phyloP scores from a whole-genome alignment of 2,797 vertebrate genomes.

The Pseudopleuronectes americanus region DNA sequence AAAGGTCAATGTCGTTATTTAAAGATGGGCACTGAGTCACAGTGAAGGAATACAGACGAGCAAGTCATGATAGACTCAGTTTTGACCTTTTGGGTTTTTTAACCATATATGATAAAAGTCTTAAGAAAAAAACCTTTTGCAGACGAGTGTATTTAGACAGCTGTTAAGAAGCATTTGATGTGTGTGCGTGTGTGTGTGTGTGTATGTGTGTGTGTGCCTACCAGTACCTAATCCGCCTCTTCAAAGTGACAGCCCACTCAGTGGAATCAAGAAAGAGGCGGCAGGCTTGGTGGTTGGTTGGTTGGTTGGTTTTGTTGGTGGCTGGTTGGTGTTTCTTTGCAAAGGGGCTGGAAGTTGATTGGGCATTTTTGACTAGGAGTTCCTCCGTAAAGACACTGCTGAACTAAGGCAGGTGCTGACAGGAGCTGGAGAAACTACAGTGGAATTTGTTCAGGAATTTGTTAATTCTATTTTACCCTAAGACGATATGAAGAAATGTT shows the following conservation, averaged over 20 bases:
- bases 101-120: conserved; percentile 19
- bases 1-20: conserved; percentile 58
- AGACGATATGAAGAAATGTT: conserved; percentile 6
- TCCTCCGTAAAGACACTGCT: conserved; percentile 6
- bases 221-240: conserved; percentile 62
- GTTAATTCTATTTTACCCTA: not conserved
- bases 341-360: conserved; percentile 28
- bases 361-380: conserved; percentile 14
- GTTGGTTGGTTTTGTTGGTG: conserved; percentile 35
- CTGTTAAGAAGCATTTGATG: conserved; percentile 35
- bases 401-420: conserved; percentile 30
- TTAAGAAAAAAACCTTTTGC: conserved; percentile 8
- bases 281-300: conserved; percentile 19
- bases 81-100: conserved; percentile 27
- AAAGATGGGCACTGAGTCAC: conserved; percentile 54
- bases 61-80: conserved; percentile 14
- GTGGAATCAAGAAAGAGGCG: conserved; percentile 34
- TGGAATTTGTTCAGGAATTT: not conserved
- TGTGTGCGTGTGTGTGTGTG: conserved; percentile 24
- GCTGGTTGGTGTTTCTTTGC: conserved; percentile 37
- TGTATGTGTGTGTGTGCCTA: conserved; percentile 28
- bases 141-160: conserved; percentile 34
- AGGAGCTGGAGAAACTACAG: conserved; percentile 2
- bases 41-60: conserved; percentile 28
- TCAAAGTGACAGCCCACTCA: conserved; percentile 62